These are phyloP conservation scores for Eurytoma adleriae DNA, from an alignment of 2,888 invertebrate genomes.

Conservation along the genomic window DNA sequence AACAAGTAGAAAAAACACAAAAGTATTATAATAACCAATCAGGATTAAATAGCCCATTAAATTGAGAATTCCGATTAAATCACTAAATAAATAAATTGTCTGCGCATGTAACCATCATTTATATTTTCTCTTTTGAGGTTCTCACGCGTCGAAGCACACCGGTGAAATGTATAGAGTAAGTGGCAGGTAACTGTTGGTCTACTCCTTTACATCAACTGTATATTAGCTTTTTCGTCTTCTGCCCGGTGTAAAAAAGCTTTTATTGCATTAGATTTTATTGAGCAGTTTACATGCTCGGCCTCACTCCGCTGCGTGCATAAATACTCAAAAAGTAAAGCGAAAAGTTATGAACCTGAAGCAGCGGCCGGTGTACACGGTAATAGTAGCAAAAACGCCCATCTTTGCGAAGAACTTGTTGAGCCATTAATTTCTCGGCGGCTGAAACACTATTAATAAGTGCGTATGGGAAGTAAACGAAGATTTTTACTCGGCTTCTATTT, in stretches of 20 bases:
- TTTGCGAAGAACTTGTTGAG: constrained; percentile 29
- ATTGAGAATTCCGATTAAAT: constrained; percentile 44
- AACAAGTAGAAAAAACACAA: no score
- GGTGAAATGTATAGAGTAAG: constrained; percentile 24
- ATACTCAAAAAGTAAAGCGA: constrained; percentile 40
- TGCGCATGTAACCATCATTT: constrained; percentile 27
- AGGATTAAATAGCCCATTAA: constrained; percentile 50
- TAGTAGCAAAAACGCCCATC: constrained; percentile 27
- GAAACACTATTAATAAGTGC: constrained; percentile 29
- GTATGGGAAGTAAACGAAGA: constrained; percentile 33
- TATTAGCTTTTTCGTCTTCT: constrained; percentile 29
- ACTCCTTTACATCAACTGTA: constrained; percentile 2
- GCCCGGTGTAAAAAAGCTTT: constrained; percentile 23
- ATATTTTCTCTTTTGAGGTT: constrained; percentile 42
- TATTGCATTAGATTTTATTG: constrained; percentile 47
- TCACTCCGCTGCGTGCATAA: constrained; percentile 15
- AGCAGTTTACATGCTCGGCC: constrained; percentile 18
- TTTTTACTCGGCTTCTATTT: constrained; percentile 12
- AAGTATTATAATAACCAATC: constrained; percentile 20
- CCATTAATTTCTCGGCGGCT: constrained; percentile 41
- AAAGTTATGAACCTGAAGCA: constrained; percentile 29
- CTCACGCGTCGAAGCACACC: constrained; percentile 34
- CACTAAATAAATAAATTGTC: constrained; percentile 47
- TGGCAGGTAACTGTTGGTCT: background rate
- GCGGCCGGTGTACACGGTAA: constrained; percentile 15